These are phyloP conservation scores for Thaleichthys pacificus DNA, from an alignment of 2,797 vertebrate genomes.

Conservation along the genomic window DNA sequence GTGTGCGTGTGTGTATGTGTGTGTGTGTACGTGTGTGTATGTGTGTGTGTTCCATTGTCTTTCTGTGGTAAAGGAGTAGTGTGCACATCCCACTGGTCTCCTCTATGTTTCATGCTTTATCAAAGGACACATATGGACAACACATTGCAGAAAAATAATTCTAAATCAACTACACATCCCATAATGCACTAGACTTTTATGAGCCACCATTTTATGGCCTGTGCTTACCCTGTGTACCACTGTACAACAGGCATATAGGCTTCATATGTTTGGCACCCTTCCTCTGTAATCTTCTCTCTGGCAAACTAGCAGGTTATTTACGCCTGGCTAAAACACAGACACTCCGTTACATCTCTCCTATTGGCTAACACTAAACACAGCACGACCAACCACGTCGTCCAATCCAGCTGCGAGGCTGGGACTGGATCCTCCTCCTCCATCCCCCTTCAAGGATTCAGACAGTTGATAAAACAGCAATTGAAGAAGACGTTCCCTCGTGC, in stretches of 20 bases:
- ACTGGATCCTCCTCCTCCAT: not conserved
- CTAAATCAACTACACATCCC: slow-evolving; percentile 36
- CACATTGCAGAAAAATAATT: not conserved
- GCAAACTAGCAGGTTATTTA: slow-evolving; percentile 38
- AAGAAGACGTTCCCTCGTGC: not conserved
- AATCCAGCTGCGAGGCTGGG: not conserved
- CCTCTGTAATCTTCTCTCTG: slow-evolving; percentile 46
- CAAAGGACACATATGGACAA: not conserved
- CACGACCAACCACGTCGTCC: not conserved
- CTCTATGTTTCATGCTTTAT: not conserved
- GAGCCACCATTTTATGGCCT: not conserved
- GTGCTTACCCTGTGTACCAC: not conserved
- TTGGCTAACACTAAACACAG: not conserved
- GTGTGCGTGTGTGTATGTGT: not conserved
- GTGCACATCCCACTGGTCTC: not conserved
- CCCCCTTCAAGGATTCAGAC: not conserved
- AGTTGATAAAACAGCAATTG: not conserved
- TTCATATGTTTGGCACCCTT: slow-evolving; percentile 53
- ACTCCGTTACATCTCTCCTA: slow-evolving; percentile 41
- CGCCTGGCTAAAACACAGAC: slow-evolving; percentile 52
- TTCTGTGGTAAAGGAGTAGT: no score
- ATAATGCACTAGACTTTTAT: slow-evolving; percentile 38
- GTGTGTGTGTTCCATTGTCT: not conserved
- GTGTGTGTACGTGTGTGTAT: not conserved
- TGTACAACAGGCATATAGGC: not conserved